Base-by-base conservation (phyloP, 92 coral and sea anemone species). In the Epizoanthus stellaris region DNA sequence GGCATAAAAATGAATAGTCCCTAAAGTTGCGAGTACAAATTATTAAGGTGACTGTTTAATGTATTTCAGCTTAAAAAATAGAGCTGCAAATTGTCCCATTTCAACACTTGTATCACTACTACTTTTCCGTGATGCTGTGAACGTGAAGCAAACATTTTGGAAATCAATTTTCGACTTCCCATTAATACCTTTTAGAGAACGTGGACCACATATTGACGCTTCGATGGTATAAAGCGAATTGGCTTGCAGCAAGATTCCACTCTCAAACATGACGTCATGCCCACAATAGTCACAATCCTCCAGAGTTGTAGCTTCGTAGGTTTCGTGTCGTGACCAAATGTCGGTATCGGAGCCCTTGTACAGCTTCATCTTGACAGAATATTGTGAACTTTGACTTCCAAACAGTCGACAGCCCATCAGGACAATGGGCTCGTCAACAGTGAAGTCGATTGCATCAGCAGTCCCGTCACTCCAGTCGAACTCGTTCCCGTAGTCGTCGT, bases 351-450 rank as follows among this genome's bases (percentile, higher is more conserved):
- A 52, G 7, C 9, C 59, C 65, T 75, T 64, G 3, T 54, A 53
- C 5, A 75, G 34, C 62, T 53, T 75, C 49, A 75, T 56, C 10
- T 38, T 30, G 34, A 34, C 66, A 2, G 65, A 54, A 20, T 75
- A 75, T 21, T 75, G 21, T 11, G 64, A 75, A 14, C 38, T 47
- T n/a, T 54, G 11, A 20, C 23, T 54, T 54, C 80, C 80, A 14
- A 54, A 54, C 66, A 75, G 80, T 34, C 65, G 80, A 57, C 56
- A 75, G n/a, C 80, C 80, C 17, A 54, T 34, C 64, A 75, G 65
- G 19, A 57, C 21, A 11, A 57, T 23, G 6, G 80, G 80, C 6
- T 14, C 49, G n/a, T 23, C 58, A 30, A 75, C 80, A 12, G 66
- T 54, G 36, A 75, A 75, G 14, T 42, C 34, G 59, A 75, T 75